Conservation (phyloP, 2,797 vertebrate genomes). For the Syngnathus rostellatus region DNA sequence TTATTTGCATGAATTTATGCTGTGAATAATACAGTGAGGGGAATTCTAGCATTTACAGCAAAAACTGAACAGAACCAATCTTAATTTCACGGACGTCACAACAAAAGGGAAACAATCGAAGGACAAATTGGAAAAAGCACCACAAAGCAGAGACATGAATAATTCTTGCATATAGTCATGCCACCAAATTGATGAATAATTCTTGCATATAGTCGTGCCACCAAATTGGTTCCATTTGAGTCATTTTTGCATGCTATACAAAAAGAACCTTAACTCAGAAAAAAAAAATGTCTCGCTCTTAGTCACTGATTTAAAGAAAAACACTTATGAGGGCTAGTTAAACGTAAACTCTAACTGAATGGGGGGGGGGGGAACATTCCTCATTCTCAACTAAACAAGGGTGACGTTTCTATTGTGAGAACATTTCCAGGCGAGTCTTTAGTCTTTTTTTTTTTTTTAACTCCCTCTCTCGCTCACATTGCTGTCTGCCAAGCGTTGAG, state of each 20-base stretch:
- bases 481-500: constrained; percentile 24
- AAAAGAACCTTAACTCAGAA: neutral
- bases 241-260: neutral
- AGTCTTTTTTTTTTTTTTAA: too few relatives aligned
- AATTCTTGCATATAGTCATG: neutral
- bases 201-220: too few relatives aligned
- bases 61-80: neutral
- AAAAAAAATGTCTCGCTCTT: neutral
- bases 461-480: constrained; percentile 9
- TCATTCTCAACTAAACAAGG: neutral
- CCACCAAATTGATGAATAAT: neutral
- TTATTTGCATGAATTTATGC: neutral
- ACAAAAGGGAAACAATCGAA: too few relatives aligned
- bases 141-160: neutral
- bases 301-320: neutral
- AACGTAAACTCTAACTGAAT: neutral
- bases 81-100: neutral
- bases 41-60: neutral
- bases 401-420: neutral
- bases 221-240: neutral
- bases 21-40: neutral
- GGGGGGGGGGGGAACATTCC: neutral
- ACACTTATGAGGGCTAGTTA: neutral
- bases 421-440: neutral
- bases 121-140: neutral